These are phyloP conservation scores for Sorex fumeus DNA, from an alignment of 2,113 vertebrate species.

Conservation along the genomic window DNA sequence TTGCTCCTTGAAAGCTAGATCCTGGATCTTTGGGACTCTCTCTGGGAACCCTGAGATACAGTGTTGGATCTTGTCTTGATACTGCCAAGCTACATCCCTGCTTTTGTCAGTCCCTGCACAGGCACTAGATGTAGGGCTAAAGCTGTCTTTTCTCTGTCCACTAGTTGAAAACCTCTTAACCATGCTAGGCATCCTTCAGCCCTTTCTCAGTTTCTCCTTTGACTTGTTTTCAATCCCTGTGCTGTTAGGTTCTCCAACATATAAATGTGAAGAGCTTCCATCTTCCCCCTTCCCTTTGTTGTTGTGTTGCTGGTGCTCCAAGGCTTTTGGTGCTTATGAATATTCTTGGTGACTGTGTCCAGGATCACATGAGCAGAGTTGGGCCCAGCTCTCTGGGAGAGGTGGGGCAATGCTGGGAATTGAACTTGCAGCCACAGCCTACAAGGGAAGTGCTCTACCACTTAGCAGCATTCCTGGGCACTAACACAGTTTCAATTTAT, in stretches of 20 bases:
- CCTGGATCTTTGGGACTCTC: background rate
- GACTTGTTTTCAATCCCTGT: background rate
- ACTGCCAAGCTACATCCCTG: background rate
- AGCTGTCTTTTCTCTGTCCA: background rate
- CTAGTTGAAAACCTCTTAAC: background rate
- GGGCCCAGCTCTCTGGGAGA: no score
- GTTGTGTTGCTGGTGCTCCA: no score
- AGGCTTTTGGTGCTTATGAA: no score
- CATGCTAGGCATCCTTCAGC: background rate
- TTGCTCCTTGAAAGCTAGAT: background rate
- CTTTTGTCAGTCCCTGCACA: background rate
- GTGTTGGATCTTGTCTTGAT: background rate
- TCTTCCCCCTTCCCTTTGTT: no score
- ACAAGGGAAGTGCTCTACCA: no score
- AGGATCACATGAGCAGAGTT: no score
- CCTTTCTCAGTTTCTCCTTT: background rate
- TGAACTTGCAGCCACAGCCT: no score
- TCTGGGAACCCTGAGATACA: background rate
- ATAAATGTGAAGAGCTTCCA: background rate
- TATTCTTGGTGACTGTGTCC: no score
- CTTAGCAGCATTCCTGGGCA: no score
- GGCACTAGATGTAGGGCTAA: background rate
- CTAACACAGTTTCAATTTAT: constrained; percentile 11
- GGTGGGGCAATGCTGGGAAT: no score
- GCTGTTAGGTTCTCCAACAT: constrained; percentile 8